Conservation (phyloP, 2,888 invertebrate species). For the Craniophora ligustri region DNA sequence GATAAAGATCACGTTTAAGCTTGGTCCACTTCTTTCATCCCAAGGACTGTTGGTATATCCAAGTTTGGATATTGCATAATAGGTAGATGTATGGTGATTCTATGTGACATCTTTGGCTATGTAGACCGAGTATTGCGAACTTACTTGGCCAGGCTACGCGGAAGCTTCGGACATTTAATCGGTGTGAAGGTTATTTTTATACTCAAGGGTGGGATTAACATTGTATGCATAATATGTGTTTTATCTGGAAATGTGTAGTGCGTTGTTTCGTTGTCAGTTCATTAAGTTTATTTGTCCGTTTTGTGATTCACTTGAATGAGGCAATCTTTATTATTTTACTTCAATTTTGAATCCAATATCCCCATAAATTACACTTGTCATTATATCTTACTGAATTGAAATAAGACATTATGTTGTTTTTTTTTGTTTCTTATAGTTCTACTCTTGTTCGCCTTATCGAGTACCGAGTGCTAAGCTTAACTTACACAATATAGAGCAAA, state of each 20-base stretch:
- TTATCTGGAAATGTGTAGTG: slow-evolving; percentile 44
- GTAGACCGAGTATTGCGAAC: slow-evolving; percentile 54
- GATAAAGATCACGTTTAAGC: slow-evolving; percentile 56
- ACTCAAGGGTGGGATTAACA: slow-evolving; percentile 75
- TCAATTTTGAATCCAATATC: slow-evolving; percentile 20
- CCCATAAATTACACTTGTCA: slow-evolving; percentile 7
- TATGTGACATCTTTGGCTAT: slow-evolving; percentile 62
- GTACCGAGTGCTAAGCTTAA: slow-evolving; percentile 26
- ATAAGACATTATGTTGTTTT: no score
- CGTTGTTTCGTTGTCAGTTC: slow-evolving; percentile 9
- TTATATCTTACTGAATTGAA: slow-evolving; percentile 12
- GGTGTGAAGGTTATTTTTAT: slow-evolving; percentile 69
- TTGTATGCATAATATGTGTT: slow-evolving; percentile 64
- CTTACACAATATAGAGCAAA: slow-evolving; percentile 47
- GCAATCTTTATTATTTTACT: slow-evolving; percentile 14
- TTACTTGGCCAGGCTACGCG: slow-evolving; percentile 58
- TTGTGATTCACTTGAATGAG: slow-evolving; percentile 8
- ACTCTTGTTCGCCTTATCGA: slow-evolving; percentile 2
- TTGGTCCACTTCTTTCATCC: slow-evolving; percentile 61
- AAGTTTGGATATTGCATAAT: slow-evolving; percentile 49
- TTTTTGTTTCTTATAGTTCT: no score
- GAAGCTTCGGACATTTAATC: slow-evolving; percentile 68
- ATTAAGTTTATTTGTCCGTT: slow-evolving; percentile 1
- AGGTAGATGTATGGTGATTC: slow-evolving; percentile 49
- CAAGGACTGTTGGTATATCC: slow-evolving; percentile 53